Conservation (phyloP, 2,113 vertebrate species). For the Pica pica region DNA sequence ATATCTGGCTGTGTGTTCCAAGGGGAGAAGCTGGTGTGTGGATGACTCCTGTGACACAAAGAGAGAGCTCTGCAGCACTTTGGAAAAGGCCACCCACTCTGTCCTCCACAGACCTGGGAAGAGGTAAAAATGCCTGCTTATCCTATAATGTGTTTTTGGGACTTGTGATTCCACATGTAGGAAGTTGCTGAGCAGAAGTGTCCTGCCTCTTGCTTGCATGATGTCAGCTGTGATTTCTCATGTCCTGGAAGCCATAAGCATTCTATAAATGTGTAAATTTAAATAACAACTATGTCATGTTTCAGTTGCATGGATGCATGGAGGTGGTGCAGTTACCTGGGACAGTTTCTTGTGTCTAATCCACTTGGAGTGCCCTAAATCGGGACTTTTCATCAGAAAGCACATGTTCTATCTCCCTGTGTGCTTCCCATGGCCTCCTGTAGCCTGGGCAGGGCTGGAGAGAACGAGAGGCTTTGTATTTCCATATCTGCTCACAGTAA, state of each 20-base stretch:
- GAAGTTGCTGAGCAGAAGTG: neutral
- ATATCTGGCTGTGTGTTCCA: neutral
- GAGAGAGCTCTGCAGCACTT: neutral
- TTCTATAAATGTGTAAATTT: neutral
- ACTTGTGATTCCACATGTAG: rapidly evolving
- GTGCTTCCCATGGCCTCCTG: neutral
- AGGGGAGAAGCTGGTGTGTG: neutral
- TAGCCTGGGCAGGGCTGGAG: neutral
- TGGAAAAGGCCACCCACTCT: neutral
- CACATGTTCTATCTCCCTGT: rapidly evolving
- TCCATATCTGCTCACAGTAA: neutral
- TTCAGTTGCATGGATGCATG: rapidly evolving
- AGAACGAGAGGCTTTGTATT: neutral
- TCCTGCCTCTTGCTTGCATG: neutral
- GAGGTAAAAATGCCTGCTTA: neutral
- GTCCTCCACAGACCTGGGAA: neutral
- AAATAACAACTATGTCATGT: neutral
- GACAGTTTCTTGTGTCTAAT: neutral
- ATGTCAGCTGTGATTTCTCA: neutral
- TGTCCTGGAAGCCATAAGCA: neutral
- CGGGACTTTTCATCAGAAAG: neutral
- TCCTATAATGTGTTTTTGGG: neutral
- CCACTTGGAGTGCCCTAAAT: neutral
- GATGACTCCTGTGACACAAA: neutral
- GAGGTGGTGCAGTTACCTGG: neutral